phyloP scores from a whole-genome alignment of 2,888 invertebrate species.

The Zeuzera pyrina region DNA sequence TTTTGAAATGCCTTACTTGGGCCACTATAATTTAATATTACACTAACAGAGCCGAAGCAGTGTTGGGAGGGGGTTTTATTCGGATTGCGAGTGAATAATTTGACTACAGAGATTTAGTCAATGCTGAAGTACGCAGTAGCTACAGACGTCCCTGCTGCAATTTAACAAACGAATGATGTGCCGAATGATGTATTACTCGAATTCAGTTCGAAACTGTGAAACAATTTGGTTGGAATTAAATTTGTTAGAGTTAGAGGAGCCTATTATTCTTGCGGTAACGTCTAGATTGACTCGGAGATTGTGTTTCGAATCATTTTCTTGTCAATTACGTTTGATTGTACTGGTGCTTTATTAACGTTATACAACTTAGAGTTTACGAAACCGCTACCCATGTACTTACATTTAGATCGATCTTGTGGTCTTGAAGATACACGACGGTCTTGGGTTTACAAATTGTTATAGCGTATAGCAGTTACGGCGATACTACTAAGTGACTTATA shows the following conservation, averaged over 20 bases:
- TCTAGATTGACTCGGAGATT: constrained; percentile 21
- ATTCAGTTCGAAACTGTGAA: constrained; percentile 31
- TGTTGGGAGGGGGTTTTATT: constrained; percentile 50
- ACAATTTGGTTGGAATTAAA: constrained; percentile 18
- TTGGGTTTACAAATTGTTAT: too few species aligned
- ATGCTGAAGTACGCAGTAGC: constrained; percentile 1
- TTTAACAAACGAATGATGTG: constrained; percentile 43
- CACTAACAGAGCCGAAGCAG: constrained; percentile 39
- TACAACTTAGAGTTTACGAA: constrained; percentile 11
- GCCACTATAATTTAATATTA: constrained; percentile 70
- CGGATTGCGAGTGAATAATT: constrained; percentile 67
- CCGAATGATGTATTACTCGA: constrained; percentile 36
- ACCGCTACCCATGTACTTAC: constrained; percentile 4
- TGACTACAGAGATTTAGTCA: constrained; percentile 55
- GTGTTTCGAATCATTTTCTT: constrained; percentile 22
- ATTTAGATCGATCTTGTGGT: constrained; percentile 2
- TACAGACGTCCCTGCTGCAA: constrained; percentile 40
- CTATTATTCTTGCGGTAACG: constrained; percentile 21
- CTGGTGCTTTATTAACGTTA: constrained; percentile 14
- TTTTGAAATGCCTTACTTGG: constrained; percentile 61
- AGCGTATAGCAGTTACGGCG: too few species aligned
- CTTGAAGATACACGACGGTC: too few species aligned
- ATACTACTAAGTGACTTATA: constrained; percentile 3
- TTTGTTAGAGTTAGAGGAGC: constrained; percentile 12
- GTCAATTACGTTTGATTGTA: constrained; percentile 21